Conservation (phyloP, 2,888 invertebrate genomes). For the Latheticus oryzae region DNA sequence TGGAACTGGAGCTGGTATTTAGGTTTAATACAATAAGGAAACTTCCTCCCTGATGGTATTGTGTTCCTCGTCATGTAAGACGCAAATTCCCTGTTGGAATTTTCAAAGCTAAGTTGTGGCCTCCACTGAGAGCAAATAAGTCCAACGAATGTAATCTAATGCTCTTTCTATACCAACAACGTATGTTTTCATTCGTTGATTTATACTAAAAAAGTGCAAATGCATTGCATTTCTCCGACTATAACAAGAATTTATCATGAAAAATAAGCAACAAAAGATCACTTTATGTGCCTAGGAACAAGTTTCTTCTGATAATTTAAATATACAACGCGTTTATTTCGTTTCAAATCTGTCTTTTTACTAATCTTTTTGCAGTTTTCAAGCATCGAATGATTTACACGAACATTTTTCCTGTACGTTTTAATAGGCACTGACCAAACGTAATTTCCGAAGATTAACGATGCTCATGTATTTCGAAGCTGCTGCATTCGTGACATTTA, state of each 20-base stretch:
- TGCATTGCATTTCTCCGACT: conserved; percentile 40
- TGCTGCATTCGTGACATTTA: conserved; percentile 24
- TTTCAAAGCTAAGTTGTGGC: no score
- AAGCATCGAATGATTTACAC: conserved; percentile 8
- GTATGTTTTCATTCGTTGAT: conserved; percentile 40
- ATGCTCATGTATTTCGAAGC: conserved; percentile 16
- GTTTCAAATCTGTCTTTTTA: no score
- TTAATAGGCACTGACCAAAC: conserved; percentile 11
- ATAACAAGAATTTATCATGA: conserved; percentile 39
- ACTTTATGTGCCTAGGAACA: conserved; percentile 27
- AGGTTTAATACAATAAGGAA: no score
- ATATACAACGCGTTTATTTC: no score
- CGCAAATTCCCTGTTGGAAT: no score
- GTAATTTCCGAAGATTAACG: conserved; percentile 25
- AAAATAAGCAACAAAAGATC: conserved; percentile 34
- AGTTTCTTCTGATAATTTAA: conserved; percentile 17
- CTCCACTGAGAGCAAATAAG: conserved; percentile 34
- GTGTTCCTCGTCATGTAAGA: no score
- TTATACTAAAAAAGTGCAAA: conserved; percentile 43
- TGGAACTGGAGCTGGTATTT: no score
- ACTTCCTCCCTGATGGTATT: no score
- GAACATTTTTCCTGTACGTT: neutral
- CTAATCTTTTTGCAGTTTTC: no score
- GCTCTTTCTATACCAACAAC: conserved; percentile 30
- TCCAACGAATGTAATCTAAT: conserved; percentile 37